Evolutionary conservation across 1,140 invertebrate genomes (phyloP).

Genomic region (Brachionus rotundiformis): DNA sequence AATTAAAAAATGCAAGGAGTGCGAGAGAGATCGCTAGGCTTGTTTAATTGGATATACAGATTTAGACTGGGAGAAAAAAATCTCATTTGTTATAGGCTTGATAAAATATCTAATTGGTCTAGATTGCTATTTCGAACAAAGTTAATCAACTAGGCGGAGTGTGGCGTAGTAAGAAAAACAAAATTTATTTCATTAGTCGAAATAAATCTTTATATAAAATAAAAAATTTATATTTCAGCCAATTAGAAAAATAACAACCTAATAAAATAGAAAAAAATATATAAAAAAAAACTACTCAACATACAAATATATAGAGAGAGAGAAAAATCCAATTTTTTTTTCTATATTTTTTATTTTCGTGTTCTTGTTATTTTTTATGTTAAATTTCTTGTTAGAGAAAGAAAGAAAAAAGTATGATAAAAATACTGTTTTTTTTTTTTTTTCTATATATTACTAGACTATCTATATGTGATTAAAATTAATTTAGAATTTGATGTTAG

Average conservation of each 20-base stretch:
- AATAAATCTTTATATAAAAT: constrained; percentile 4
- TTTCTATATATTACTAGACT: background rate
- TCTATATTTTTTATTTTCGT: background rate
- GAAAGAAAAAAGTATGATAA: background rate
- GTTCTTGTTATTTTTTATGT: constrained; percentile 49
- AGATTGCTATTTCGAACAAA: constrained; percentile 10
- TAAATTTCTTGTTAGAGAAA: constrained; percentile 33
- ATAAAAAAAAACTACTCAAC: background rate
- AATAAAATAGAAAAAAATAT: background rate
- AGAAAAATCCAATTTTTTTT: background rate
- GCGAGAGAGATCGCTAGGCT: background rate
- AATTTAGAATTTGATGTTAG: background rate
- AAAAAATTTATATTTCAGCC: background rate
- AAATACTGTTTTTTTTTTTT: background rate
- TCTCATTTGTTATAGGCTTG: background rate
- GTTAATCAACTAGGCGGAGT: background rate
- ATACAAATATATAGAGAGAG: background rate
- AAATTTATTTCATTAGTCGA: constrained; percentile 10
- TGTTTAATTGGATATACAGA: background rate
- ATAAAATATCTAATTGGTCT: constrained; percentile 12
- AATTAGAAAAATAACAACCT: constrained; percentile 24
- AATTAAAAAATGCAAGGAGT: background rate
- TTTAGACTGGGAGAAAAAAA: background rate
- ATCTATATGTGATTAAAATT: background rate
- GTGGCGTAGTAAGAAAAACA: background rate